Evolutionary conservation across 2,888 invertebrate species (phyloP).

Genomic region (Ypsolopha sequella): DNA sequence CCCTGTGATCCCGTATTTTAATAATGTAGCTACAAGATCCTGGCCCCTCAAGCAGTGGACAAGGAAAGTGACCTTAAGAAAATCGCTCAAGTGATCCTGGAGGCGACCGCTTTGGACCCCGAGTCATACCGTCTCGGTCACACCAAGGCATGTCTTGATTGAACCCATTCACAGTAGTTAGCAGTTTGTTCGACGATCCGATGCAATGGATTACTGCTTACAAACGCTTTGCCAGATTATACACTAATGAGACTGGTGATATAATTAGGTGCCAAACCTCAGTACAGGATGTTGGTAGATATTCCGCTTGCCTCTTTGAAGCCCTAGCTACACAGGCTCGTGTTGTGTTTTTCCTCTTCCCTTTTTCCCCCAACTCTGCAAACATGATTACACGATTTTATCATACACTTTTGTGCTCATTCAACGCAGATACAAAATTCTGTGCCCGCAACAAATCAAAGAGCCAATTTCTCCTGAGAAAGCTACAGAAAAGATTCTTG

Average conservation of each 20-base stretch:
- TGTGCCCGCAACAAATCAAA: constrained; percentile 92
- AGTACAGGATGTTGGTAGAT: constrained; percentile 17
- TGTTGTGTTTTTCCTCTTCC: constrained; percentile 26
- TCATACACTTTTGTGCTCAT: constrained; percentile 45
- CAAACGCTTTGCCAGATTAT: constrained; percentile 37
- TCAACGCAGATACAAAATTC: constrained; percentile 97
- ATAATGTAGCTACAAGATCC: constrained; percentile 95
- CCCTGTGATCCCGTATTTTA: constrained; percentile 59
- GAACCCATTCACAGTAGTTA: constrained; percentile 39
- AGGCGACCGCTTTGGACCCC: constrained; percentile 84
- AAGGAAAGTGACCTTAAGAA: constrained; percentile 85
- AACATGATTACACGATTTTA: constrained; percentile 31
- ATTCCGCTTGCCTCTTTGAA: constrained; percentile 28
- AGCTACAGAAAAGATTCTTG: constrained; percentile 87
- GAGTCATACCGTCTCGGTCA: constrained; percentile 97
- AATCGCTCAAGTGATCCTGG: constrained; percentile 85
- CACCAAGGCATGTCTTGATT: constrained; percentile 90
- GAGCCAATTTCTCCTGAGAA: constrained; percentile 80
- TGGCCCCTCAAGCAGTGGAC: constrained; percentile 91
- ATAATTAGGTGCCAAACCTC: constrained; percentile 31
- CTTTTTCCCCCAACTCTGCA: constrained; percentile 20
- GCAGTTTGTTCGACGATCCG: constrained; percentile 36
- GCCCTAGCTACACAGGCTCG: constrained; percentile 49
- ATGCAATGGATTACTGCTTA: constrained; percentile 27
- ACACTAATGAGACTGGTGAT: constrained; percentile 41